Evolutionary conservation across 2,797 vertebrate species (phyloP), one percentile per base, ranked within the genome.

Genomic region (Podargus strigoides): DNA sequence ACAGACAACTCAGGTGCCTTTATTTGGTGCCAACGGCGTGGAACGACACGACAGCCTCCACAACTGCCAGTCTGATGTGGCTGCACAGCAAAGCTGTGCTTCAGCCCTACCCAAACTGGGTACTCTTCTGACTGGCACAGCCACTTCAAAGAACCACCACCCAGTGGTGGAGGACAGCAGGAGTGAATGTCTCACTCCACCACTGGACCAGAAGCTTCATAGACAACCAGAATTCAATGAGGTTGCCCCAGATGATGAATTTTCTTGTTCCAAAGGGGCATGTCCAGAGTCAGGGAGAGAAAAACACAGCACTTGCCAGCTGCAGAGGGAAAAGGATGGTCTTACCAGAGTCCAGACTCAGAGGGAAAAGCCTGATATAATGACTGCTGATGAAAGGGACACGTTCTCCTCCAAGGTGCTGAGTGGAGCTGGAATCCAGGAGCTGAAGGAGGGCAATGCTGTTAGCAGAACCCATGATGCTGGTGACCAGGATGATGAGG

Each of bases 401-500:
- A 34, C 49, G 34, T 66, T 73, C 27, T 84, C 82, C 79, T 95
- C 90, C 69, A 94, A 92, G 67, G 60, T 4, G 5, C 77, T 41
- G 34, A 94, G 70, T 79, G 95, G 96, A 89, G 60, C 22, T 64
- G 97, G 94, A 89, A 55, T 83, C 23, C 67, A 87, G 13, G 91
- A 95, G 39, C 85, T 69, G 32, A 95, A 94, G 79, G 95, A 97
- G 52, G 70, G 62, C 34, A 94, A 24, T 21, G 41, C 37, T 21
- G 44, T 92, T 70, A 94, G 92, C 67, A 97, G 95, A 91, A 78
- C 67, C 6, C 98, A 96, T 37, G 97, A 97, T 44, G 90, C 95
- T 86, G 96, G 97, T 76, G 98, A 98, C 41, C 97, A 97, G 81
- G 98, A 98, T 10, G 98, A 98, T 4, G 98, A 99, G 2, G 98